Conservation (phyloP, 1,140 invertebrate species). For the Bombus sylvicola region DNA sequence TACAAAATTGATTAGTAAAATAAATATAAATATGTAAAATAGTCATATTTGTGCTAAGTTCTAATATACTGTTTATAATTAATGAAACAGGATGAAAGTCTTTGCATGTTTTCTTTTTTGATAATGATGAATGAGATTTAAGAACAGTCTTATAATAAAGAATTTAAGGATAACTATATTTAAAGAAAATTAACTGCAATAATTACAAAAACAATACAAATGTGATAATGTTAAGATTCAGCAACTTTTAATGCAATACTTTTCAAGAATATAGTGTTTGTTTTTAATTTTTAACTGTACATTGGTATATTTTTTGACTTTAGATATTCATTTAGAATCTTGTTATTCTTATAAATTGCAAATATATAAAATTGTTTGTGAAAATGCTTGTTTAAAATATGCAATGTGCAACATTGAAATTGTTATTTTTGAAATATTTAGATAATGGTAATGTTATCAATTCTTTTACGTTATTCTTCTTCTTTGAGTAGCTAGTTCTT, state of each 20-base stretch:
- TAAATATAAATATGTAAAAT: constrained; percentile 5
- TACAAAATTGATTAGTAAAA: constrained; percentile 12
- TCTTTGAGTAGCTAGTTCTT: constrained; percentile 13
- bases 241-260: constrained; percentile 66
- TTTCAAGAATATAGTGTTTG: constrained; percentile 28
- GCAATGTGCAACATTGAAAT: not conserved
- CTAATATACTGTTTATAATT: constrained; percentile 41
- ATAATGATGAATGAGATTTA: not conserved
- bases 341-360: constrained; percentile 11
- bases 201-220: not conserved
- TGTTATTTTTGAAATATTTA: constrained; percentile 33
- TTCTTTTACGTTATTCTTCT: constrained; percentile 1
- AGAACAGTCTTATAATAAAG: not conserved
- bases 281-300: constrained; percentile 28
- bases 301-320: constrained; percentile 38
- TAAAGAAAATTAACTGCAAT: constrained; percentile 12
- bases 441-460: constrained; percentile 37
- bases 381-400: constrained; percentile 9
- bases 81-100: not conserved
- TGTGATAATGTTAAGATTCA: constrained; percentile 25
- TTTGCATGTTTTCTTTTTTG: constrained; percentile 4
- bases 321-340: not conserved
- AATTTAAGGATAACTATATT: constrained; percentile 11
- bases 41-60: constrained; percentile 51
- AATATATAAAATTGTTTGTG: constrained; percentile 45